These are phyloP conservation scores for Hylomyscus alleni DNA, from an alignment of 2,797 vertebrate genomes.

Conservation along the genomic window DNA sequence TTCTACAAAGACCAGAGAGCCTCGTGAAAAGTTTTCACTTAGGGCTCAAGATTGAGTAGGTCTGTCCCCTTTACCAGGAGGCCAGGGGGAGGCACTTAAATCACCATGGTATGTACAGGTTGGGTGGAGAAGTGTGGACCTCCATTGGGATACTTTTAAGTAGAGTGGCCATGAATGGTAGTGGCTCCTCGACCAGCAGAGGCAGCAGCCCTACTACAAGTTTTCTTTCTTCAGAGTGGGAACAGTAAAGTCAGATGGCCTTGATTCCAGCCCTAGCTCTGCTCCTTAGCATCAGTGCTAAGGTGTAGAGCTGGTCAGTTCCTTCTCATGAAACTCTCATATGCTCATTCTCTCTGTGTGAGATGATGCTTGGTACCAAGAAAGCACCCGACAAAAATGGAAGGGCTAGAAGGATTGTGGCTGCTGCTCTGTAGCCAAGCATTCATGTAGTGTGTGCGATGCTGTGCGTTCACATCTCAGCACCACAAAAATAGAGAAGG, in stretches of 20 bases:
- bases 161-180: background rate
- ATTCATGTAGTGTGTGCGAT: background rate
- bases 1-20: constrained; percentile 16
- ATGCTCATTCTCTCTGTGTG: background rate
- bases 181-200: background rate
- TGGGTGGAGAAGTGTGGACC: background rate
- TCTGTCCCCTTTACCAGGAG: background rate
- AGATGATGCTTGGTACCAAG: background rate
- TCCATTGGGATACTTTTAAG: background rate
- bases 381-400: background rate
- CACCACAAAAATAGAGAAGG: background rate
- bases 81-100: background rate
- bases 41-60: background rate
- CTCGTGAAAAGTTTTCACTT: background rate
- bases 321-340: background rate
- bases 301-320: background rate
- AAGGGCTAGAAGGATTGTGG: background rate
- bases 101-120: background rate
- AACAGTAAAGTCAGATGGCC: background rate
- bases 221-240: background rate
- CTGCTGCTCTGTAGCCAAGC: background rate
- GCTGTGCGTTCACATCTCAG: background rate
- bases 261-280: background rate
- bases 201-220: background rate
- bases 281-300: background rate